Conservation (phyloP, 2,113 vertebrate genomes). For the Azemiops feae region DNA sequence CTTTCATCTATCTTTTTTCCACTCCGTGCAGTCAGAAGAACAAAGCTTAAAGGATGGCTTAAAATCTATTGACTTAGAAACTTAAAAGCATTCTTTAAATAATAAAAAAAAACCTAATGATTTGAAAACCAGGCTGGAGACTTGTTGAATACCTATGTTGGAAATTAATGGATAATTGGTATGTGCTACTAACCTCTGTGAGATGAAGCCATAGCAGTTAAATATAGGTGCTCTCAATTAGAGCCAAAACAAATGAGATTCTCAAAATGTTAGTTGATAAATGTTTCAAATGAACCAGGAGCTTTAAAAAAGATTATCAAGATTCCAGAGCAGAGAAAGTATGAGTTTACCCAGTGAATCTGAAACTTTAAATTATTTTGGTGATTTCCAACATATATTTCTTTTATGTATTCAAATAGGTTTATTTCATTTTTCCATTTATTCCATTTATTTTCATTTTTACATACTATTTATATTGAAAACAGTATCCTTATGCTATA, state of each 20-base stretch:
- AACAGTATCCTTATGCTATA: background rate
- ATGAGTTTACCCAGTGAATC: background rate
- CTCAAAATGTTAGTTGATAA: background rate
- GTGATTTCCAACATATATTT: background rate
- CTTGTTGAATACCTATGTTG: background rate
- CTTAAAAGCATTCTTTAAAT: slow-evolving; percentile 4
- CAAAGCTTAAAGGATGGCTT: background rate
- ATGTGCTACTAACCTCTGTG: background rate
- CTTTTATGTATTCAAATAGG: background rate
- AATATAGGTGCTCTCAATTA: background rate
- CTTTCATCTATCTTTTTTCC: background rate
- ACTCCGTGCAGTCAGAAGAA: background rate
- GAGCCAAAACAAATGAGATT: background rate
- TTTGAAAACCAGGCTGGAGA: background rate
- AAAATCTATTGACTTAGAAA: slow-evolving; percentile 9
- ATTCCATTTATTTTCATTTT: background rate
- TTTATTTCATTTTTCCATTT: background rate
- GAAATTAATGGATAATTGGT: background rate
- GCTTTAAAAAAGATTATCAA: background rate
- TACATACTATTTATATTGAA: background rate
- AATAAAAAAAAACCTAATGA: background rate
- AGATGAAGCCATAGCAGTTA: background rate
- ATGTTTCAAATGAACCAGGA: background rate
- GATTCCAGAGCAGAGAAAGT: background rate
- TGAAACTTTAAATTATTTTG: background rate